Evolutionary conservation across 2,888 invertebrate genomes (phyloP).

Genomic region (Eumacrocentrus americanus): DNA sequence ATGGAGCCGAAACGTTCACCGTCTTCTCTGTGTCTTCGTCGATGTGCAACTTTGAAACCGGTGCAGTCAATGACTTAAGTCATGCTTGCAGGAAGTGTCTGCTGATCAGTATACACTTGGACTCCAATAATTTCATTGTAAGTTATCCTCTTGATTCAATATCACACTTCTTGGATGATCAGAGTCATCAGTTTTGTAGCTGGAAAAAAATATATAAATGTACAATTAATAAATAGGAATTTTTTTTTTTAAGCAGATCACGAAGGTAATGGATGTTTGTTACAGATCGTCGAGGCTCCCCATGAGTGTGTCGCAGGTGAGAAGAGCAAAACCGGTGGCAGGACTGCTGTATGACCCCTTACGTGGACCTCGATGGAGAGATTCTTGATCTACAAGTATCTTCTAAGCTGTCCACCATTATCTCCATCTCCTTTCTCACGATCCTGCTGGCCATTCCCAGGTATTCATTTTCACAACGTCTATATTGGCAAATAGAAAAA

Average conservation of each 20-base stretch:
- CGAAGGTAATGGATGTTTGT: too few relatives aligned
- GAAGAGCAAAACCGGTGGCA: constrained; percentile 11
- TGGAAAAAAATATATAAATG: too few relatives aligned
- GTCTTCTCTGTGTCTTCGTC: not conserved
- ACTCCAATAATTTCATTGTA: too few relatives aligned
- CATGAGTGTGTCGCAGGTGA: constrained; percentile 14
- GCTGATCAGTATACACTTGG: too few relatives aligned
- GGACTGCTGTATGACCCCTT: constrained; percentile 13
- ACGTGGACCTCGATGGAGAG: not conserved
- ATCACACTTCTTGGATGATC: too few relatives aligned
- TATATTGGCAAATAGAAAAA: not conserved
- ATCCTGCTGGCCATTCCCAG: too few relatives aligned
- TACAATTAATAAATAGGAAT: too few relatives aligned
- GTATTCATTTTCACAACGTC: not conserved
- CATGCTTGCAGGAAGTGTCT: not conserved
- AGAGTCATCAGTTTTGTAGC: too few relatives aligned
- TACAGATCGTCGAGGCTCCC: too few relatives aligned
- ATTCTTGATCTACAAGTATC: constrained; percentile 11
- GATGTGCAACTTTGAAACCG: not conserved
- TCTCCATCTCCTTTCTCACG: constrained; percentile 11
- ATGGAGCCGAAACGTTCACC: not conserved
- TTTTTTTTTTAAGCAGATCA: too few relatives aligned
- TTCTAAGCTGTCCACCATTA: not conserved
- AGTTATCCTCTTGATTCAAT: too few relatives aligned
- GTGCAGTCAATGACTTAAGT: too few relatives aligned